Evolutionary conservation across 2,797 vertebrate genomes (phyloP).

Genomic region (Hypotaenidia philippensis): DNA sequence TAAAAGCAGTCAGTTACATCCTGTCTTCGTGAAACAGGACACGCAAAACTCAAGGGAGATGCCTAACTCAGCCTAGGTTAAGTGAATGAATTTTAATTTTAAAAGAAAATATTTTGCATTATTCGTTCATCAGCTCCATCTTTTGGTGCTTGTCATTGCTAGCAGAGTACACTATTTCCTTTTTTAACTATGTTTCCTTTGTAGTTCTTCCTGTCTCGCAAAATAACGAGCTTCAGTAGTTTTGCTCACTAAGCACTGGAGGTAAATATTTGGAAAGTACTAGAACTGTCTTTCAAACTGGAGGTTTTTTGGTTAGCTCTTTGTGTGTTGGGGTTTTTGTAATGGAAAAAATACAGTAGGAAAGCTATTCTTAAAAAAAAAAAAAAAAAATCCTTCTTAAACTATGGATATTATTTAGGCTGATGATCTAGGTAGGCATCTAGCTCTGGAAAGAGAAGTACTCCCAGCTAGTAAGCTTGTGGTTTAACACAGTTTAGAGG

Average conservation of each 20-base stretch:
- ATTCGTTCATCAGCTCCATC: neutral
- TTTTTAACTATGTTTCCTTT: neutral
- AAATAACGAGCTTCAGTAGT: neutral
- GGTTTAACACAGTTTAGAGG: neutral
- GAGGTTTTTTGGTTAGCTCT: fast-evolving
- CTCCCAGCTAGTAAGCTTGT: neutral
- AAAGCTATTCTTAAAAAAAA: neutral
- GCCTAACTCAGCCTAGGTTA: neutral
- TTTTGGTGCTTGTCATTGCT: neutral
- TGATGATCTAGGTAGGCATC: neutral
- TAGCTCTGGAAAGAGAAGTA: neutral
- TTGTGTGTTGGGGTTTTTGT: neutral
- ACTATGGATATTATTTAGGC: neutral
- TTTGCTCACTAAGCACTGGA: neutral
- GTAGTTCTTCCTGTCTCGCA: neutral
- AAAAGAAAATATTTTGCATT: neutral
- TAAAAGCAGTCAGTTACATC: neutral
- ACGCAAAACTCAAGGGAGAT: neutral
- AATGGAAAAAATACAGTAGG: neutral
- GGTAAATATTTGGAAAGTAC: neutral
- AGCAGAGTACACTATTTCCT: neutral
- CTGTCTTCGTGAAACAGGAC: neutral
- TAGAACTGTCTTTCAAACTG: neutral
- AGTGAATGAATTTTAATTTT: neutral
- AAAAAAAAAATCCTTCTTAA: neutral